Conservation (phyloP, 2,113 vertebrate species). For the Vidua chalybeata region DNA sequence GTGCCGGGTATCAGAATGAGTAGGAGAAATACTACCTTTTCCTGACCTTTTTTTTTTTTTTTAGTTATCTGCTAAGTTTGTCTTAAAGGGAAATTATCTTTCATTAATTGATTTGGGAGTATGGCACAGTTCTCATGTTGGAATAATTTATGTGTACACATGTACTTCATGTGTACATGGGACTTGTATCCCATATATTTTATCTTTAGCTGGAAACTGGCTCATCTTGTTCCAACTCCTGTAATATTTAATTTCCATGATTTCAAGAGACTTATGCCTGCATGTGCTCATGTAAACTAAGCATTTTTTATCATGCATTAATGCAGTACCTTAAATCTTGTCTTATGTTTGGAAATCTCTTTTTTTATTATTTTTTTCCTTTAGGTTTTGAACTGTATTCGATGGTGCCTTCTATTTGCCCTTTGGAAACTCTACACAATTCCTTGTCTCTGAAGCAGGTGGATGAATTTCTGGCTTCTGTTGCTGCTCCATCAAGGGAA, state of each 20-base stretch:
- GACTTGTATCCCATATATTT: background rate
- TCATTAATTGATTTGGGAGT: background rate
- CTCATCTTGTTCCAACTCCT: slow-evolving; percentile 25
- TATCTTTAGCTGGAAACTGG: slow-evolving; percentile 23
- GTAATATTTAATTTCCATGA: slow-evolving; percentile 33
- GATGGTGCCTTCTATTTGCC: slow-evolving; percentile 92
- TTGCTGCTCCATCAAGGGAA: slow-evolving; percentile 79
- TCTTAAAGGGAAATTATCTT: background rate
- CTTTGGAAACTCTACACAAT: slow-evolving; percentile 90
- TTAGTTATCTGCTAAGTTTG: background rate
- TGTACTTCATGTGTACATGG: background rate
- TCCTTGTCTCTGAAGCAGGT: slow-evolving; percentile 91
- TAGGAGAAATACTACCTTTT: background rate
- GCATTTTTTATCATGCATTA: background rate
- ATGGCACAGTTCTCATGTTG: background rate
- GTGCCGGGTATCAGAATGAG: background rate
- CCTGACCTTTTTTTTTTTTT: background rate
- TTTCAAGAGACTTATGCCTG: slow-evolving; percentile 28
- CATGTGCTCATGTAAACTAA: slow-evolving; percentile 24
- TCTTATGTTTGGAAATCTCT: slow-evolving; percentile 35
- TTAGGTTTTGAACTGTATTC: slow-evolving; percentile 89
- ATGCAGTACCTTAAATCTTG: background rate
- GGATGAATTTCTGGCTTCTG: slow-evolving; percentile 87
- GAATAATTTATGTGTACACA: background rate
- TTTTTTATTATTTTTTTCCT: slow-evolving; percentile 52